phyloP scores from a whole-genome alignment of 2,113 vertebrate genomes.

The Crotalus helleri region DNA sequence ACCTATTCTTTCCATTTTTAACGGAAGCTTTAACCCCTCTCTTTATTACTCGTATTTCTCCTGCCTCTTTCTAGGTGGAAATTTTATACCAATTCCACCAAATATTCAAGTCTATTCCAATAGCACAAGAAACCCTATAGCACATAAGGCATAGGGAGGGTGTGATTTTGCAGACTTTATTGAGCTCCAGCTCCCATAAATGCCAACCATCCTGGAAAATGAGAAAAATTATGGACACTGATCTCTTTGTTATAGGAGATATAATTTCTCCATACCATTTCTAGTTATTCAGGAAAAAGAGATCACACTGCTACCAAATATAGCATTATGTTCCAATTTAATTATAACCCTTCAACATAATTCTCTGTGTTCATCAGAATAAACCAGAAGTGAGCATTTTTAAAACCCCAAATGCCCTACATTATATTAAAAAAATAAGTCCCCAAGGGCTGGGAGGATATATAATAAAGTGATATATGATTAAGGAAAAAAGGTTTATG shows the following conservation, averaged over 20 bases:
- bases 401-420: neutral
- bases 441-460: neutral
- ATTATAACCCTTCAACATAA: neutral
- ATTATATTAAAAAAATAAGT: neutral
- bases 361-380: neutral
- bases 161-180: neutral
- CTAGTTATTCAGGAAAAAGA: neutral
- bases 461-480: neutral
- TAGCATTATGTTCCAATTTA: neutral
- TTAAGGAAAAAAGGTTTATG: neutral
- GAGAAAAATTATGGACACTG: neutral
- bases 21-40: neutral
- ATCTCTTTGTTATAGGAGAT: neutral
- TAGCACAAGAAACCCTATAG: neutral
- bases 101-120: neutral
- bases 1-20: neutral
- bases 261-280: neutral
- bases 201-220: neutral
- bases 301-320: neutral
- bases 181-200: neutral
- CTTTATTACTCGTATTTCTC: neutral
- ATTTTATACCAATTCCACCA: neutral
- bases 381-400: neutral
- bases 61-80: neutral
- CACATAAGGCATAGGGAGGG: neutral